phyloP scores from a whole-genome alignment of 2,888 invertebrate genomes.

The Pristionchus japonicus region DNA sequence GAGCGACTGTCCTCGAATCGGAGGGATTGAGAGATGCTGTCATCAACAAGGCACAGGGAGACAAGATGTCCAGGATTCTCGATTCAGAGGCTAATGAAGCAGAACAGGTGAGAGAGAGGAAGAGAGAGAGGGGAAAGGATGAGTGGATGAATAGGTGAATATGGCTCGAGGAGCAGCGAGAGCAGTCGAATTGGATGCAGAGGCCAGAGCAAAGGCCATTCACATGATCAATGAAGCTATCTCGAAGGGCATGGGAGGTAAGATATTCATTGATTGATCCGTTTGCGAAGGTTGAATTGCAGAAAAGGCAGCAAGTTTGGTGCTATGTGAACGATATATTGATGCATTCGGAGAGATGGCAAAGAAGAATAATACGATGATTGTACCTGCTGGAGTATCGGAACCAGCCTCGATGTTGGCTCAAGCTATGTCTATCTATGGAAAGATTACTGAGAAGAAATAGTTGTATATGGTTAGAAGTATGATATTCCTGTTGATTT shows the following conservation, averaged over 20 bases:
- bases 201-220: slow-evolving; percentile 89
- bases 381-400: slow-evolving; percentile 82
- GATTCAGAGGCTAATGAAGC: slow-evolving; percentile 94
- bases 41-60: slow-evolving; percentile 94
- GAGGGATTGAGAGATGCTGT: slow-evolving; percentile 84
- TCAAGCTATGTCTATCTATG: slow-evolving; percentile 12
- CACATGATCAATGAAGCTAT: slow-evolving; percentile 83
- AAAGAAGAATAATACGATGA: slow-evolving; percentile 91
- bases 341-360: slow-evolving; percentile 93
- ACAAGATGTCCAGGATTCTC: slow-evolving; percentile 90
- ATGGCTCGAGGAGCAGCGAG: slow-evolving; percentile 83
- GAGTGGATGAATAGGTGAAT: slow-evolving; percentile 58
- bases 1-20: slow-evolving; percentile 96
- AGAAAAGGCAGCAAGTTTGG: slow-evolving; percentile 90
- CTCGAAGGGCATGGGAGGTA: slow-evolving; percentile 45
- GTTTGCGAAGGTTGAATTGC: not conserved
- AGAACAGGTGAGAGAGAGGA: slow-evolving; percentile 77
- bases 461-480: slow-evolving; percentile 79
- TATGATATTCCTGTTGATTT: not conserved
- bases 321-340: slow-evolving; percentile 95
- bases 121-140: too few species aligned
- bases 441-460: slow-evolving; percentile 76
- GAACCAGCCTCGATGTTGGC: not conserved
- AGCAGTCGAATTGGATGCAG: slow-evolving; percentile 89
- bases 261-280: not conserved